These are phyloP conservation scores for Podargus strigoides DNA, from an alignment of 2,797 vertebrate species.

Conservation along the genomic window DNA sequence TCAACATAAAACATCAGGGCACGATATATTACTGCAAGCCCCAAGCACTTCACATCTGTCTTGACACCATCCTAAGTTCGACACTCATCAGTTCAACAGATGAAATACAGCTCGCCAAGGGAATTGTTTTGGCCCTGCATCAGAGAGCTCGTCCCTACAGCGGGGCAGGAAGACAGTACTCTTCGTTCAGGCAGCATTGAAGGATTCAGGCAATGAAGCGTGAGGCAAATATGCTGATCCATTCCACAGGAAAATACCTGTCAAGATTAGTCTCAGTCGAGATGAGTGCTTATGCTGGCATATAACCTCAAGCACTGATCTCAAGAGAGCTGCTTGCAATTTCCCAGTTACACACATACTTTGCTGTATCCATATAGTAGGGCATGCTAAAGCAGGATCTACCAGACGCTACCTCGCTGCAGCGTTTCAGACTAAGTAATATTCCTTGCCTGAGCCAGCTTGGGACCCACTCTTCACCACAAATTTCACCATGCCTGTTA, in stretches of 20 bases:
- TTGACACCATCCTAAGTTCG: conserved; percentile 40
- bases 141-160: background rate
- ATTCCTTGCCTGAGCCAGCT: background rate
- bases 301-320: background rate
- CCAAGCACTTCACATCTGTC: conserved; percentile 54
- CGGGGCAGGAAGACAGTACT: background rate
- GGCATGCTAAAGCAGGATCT: background rate
- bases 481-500: background rate
- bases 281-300: background rate
- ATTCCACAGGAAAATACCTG: background rate
- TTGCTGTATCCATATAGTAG: accelerated
- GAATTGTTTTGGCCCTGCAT: background rate
- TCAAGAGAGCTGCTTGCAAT: background rate
- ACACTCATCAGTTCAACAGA: conserved; percentile 55
- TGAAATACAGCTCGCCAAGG: conserved; percentile 55
- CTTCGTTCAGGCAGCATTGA: background rate
- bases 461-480: background rate
- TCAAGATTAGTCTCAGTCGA: background rate
- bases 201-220: background rate
- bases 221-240: conserved; percentile 18
- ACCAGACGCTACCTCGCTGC: background rate
- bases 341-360: background rate
- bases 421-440: background rate
- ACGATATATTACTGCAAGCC: conserved; percentile 25
- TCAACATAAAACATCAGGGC: conserved; percentile 61